Evolutionary conservation across 64 coral and sea anemone species (phyloP).

Genomic region (Pachyseris speciosa): DNA sequence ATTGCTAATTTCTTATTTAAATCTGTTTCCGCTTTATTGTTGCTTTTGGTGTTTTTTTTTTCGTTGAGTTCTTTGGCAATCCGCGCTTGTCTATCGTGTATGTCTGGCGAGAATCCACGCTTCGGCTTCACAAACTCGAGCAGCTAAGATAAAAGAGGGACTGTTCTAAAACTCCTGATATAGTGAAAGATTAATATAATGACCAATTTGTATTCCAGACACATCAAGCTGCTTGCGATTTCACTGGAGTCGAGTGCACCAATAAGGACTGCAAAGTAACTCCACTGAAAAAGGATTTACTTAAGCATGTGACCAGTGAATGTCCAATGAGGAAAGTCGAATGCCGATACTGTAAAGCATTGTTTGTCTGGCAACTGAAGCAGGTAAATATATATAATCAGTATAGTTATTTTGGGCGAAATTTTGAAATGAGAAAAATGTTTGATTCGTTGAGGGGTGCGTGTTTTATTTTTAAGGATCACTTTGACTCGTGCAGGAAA

Average conservation of each 20-base stretch:
- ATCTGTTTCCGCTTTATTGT: too few relatives aligned
- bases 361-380: neutral
- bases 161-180: too few relatives aligned
- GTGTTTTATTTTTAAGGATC: neutral
- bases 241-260: neutral
- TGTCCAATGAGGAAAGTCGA: neutral
- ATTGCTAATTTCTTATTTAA: too few relatives aligned
- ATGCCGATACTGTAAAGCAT: neutral
- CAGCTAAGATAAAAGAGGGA: too few relatives aligned
- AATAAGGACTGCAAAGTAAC: neutral
- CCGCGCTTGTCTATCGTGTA: too few relatives aligned
- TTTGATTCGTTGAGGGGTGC: neutral
- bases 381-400: neutral
- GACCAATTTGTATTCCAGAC: neutral
- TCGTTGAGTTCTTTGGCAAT: too few relatives aligned
- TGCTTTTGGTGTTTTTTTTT: too few relatives aligned
- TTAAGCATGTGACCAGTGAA: neutral
- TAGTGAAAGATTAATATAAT: too few relatives aligned
- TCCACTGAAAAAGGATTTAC: neutral
- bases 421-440: neutral
- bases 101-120: too few relatives aligned
- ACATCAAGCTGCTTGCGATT: neutral
- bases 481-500: neutral
- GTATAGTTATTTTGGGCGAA: neutral
- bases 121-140: too few relatives aligned